Base-by-base conservation (phyloP, 1,140 invertebrate genomes). In the Bombus polaris region DNA sequence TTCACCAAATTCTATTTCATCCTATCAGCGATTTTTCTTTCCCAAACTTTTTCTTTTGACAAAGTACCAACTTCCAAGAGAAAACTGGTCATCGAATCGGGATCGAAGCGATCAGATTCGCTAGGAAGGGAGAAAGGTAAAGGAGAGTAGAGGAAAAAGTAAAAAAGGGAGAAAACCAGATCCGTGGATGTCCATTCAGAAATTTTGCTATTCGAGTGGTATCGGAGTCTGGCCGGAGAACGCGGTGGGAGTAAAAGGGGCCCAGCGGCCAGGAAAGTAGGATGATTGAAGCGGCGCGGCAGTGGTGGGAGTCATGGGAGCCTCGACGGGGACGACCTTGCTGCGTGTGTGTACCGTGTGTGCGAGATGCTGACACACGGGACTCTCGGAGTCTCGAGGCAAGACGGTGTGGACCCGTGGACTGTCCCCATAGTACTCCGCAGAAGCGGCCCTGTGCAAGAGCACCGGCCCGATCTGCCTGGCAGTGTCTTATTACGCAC, bases 401-500 rank as follows among this genome's bases (percentile, higher is more conserved):
- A 79, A 37, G 66, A 72, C 70, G 83, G 53, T 39, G 83, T 37
- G 85, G 79, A 65, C 70, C 83, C 78, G 32, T 72, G 68, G 68
- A 78, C 81, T 84, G 86, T 87, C 74, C 81, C 81, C 86, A 84
- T 87, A 87, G 81, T 87, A 83, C 74, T 78, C 81, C 66, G 81
- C 68, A 47, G 84, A 68, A 79, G 71, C 79, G 80, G 85, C 85
- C 85, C 85, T 73, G 72, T 22, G 85, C 62, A n/a, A 74, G 70
- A 83, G 68, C 81, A 74, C 73, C 80, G 74, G 81, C 75, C 70
- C 78, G 81, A 81, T 76, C 80, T 65, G 37, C 53, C 73, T 53
- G 47, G 53, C 87, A 88, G 84, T 83, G 75, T 85, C 87, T 88
- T 86, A 83, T 88, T 88, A 86, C 87, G 53, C 84, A 85, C 84